These are phyloP conservation scores for Benitochromis conjunctus DNA, from an alignment of 2,113 vertebrate species.

Conservation along the genomic window DNA sequence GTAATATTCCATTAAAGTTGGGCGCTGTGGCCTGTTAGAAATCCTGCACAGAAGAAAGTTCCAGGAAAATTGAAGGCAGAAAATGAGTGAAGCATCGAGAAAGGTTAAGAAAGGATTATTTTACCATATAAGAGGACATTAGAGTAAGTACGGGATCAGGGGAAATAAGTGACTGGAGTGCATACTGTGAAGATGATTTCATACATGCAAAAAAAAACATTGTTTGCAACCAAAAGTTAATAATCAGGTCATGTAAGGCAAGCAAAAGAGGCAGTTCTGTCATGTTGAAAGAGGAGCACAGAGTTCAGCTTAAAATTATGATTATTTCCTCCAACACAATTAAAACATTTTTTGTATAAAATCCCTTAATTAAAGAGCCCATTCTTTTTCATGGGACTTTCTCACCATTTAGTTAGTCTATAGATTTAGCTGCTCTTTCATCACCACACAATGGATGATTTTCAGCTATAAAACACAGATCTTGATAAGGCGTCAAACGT, in stretches of 20 bases:
- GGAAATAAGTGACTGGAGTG: neutral
- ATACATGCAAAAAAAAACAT: neutral
- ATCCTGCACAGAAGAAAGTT: neutral
- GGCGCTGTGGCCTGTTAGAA: neutral
- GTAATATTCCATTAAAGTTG: conserved; percentile 3
- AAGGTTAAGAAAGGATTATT: neutral
- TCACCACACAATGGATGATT: conserved; percentile 53
- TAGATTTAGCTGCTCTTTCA: conserved; percentile 51
- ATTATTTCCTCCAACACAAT: neutral
- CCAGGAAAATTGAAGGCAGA: neutral
- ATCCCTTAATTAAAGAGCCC: conserved; percentile 42
- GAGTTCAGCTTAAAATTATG: conserved; percentile 1
- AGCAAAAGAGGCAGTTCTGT: neutral
- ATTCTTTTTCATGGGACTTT: conserved; percentile 33
- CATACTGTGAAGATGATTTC: neutral
- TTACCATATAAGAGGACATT: neutral
- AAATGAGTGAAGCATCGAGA: neutral
- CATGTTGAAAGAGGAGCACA: neutral
- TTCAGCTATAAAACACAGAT: conserved; percentile 36
- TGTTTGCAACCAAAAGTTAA: neutral
- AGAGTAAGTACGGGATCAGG: neutral
- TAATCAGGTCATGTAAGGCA: neutral
- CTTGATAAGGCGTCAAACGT: conserved; percentile 51
- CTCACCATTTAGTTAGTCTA: conserved; percentile 48
- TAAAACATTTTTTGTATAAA: conserved; percentile 23